Evolutionary conservation across 2,888 invertebrate genomes (phyloP).

Genomic region (Pachymerium ferrugineum): DNA sequence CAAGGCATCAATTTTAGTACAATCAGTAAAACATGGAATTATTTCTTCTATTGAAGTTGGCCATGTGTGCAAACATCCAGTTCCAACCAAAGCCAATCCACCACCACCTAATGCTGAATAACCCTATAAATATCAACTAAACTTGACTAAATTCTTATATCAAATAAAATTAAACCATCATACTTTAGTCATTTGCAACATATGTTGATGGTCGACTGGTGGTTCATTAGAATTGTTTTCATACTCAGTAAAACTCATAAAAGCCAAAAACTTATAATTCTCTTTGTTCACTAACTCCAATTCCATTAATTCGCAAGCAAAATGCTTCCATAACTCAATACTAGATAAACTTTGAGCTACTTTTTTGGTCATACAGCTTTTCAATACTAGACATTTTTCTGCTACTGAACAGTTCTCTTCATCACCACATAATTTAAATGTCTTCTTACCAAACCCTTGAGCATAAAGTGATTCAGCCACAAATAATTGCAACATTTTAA

Average conservation of each 20-base stretch:
- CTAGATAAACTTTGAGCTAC: slow-evolving; percentile 68
- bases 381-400: slow-evolving; percentile 65
- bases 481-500: slow-evolving; percentile 75
- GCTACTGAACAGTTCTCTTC: slow-evolving; percentile 54
- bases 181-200: slow-evolving; percentile 45
- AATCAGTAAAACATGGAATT: slow-evolving; percentile 57
- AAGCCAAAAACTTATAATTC: slow-evolving; percentile 78
- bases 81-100: slow-evolving; percentile 83
- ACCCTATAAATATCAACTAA: slow-evolving; percentile 47
- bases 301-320: slow-evolving; percentile 77
- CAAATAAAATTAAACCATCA: background rate
- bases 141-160: background rate
- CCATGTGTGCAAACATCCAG: slow-evolving; percentile 86
- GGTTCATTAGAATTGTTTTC: slow-evolving; percentile 43
- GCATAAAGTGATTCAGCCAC: slow-evolving; percentile 81
- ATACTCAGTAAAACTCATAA: slow-evolving; percentile 79
- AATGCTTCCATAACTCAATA: slow-evolving; percentile 73
- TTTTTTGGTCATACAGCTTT: slow-evolving; percentile 63
- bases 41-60: slow-evolving; percentile 66
- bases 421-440: slow-evolving; percentile 70
- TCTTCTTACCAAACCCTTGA: slow-evolving; percentile 68
- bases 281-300: slow-evolving; percentile 57
- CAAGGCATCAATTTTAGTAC: slow-evolving; percentile 62
- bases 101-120: slow-evolving; percentile 90
- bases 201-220: slow-evolving; percentile 46